Conservation (phyloP, 2,113 vertebrate species). For the Ctenodactylus gundi region DNA sequence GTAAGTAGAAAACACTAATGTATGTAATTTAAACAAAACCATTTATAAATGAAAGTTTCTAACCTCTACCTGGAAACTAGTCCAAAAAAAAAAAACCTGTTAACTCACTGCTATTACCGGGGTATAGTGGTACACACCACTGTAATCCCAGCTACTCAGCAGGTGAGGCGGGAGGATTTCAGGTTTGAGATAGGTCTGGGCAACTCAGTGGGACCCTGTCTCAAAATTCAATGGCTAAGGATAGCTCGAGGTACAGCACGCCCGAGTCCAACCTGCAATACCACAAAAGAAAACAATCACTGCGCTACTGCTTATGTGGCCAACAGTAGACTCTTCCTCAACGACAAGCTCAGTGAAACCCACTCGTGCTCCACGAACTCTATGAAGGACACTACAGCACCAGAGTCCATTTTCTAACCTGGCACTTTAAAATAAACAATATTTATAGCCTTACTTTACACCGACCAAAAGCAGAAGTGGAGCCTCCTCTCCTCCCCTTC, state of each 20-base stretch:
- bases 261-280: neutral
- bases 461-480: fast-evolving
- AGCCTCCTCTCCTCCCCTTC: too few relatives aligned
- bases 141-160: neutral
- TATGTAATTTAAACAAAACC: neutral
- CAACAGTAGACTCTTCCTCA: neutral
- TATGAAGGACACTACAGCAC: too few relatives aligned
- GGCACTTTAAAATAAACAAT: neutral
- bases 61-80: neutral
- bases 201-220: neutral
- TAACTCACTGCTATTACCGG: neutral
- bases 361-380: neutral
- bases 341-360: neutral
- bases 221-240: neutral
- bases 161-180: neutral
- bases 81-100: too few relatives aligned
- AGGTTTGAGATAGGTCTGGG: neutral
- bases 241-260: neutral
- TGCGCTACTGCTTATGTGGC: neutral
- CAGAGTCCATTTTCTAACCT: neutral
- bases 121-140: neutral
- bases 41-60: neutral
- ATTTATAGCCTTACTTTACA: neutral
- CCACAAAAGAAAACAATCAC: neutral
- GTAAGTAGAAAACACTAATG: neutral